phyloP scores from a whole-genome alignment of 2,113 vertebrate species.

The Seriola quinqueradiata region DNA sequence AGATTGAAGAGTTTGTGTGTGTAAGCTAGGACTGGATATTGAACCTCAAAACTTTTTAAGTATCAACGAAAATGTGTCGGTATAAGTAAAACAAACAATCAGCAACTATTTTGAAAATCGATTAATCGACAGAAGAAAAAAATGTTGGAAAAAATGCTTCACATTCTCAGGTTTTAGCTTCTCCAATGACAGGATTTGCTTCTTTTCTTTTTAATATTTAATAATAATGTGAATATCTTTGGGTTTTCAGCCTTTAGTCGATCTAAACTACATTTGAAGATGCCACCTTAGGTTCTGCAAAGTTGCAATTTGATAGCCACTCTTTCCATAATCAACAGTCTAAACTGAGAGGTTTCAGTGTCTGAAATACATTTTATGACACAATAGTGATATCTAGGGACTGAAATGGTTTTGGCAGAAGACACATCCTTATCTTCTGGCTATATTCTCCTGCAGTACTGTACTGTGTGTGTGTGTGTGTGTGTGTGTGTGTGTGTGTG shows the following conservation, averaged over 20 bases:
- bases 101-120: neutral
- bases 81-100: neutral
- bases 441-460: neutral
- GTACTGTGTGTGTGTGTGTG: neutral
- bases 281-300: too few species aligned
- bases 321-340: neutral
- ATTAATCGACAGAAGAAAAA: neutral
- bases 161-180: too few species aligned
- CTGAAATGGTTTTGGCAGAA: neutral
- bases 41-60: too few species aligned
- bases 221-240: neutral
- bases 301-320: neutral
- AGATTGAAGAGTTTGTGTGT: neutral
- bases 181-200: too few species aligned
- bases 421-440: neutral
- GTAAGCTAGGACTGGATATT: neutral
- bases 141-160: too few species aligned
- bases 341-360: neutral
- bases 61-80: neutral
- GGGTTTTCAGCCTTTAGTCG: neutral
- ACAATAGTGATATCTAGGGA: neutral
- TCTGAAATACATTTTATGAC: constrained; percentile 1
- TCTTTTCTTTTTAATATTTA: too few species aligned
- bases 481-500: neutral
- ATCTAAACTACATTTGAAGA: too few species aligned